These are phyloP conservation scores for Ambastaia sidthimunki DNA, from an alignment of 2,797 vertebrate species.

Conservation along the genomic window DNA sequence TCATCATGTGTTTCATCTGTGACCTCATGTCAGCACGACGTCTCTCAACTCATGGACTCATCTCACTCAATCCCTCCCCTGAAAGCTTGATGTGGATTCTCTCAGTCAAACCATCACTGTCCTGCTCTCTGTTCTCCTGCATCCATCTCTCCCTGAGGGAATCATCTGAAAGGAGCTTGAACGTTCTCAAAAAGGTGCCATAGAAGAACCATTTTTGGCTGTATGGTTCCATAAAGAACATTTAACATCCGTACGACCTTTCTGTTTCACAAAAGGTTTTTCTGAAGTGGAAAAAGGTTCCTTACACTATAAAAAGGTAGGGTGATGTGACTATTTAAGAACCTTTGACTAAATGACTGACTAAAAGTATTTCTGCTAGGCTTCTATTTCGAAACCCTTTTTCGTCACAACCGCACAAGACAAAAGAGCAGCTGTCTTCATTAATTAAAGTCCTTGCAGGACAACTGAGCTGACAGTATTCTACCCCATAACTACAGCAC, in stretches of 20 bases:
- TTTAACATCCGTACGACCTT: too few species aligned
- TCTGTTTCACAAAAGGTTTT: too few species aligned
- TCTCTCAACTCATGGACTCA: conserved; percentile 23
- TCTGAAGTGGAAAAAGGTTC: too few species aligned
- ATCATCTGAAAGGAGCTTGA: neutral
- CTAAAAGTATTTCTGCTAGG: neutral
- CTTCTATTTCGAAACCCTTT: neutral
- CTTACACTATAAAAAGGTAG: too few species aligned
- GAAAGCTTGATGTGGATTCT: conserved; percentile 7
- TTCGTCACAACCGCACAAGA: neutral
- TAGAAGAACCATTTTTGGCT: neutral
- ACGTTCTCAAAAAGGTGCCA: too few species aligned
- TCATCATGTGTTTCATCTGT: conserved; percentile 33
- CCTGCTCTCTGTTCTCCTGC: conserved; percentile 18
- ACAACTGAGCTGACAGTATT: neutral
- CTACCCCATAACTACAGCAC: conserved; percentile 1
- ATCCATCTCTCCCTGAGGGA: conserved; percentile 16
- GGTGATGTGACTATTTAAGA: too few species aligned
- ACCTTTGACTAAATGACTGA: too few species aligned
- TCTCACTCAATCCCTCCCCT: neutral
- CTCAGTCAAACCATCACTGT: conserved; percentile 9
- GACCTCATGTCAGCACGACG: conserved; percentile 21
- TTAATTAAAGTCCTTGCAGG: neutral
- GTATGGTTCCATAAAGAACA: neutral
- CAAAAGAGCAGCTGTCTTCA: conserved; percentile 9